phyloP scores from a whole-genome alignment of 2,888 invertebrate genomes.

The Polyommatus iphigenia region DNA sequence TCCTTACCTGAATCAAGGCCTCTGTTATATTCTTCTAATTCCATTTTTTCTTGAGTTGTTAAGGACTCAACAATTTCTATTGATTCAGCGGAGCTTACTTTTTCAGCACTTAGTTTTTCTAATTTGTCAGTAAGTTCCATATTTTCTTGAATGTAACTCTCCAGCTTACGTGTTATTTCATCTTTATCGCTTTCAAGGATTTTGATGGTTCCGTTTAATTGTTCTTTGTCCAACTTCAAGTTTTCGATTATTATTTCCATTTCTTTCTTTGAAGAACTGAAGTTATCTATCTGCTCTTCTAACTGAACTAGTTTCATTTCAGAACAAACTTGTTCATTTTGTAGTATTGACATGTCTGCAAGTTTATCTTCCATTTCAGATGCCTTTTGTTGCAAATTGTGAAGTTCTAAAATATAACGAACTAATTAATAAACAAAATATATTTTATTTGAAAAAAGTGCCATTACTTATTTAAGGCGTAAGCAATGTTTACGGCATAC shows the following conservation, averaged over 20 bases:
- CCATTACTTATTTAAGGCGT: not conserved
- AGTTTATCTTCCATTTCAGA: conserved; percentile 81
- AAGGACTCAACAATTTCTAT: conserved; percentile 87
- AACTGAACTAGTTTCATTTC: conserved; percentile 89
- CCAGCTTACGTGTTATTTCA: conserved; percentile 81
- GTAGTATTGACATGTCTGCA: conserved; percentile 81
- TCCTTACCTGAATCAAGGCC: conserved; percentile 54
- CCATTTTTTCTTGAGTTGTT: conserved; percentile 85
- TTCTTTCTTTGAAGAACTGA: conserved; percentile 74
- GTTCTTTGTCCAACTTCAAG: conserved; percentile 75
- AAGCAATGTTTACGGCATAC: not conserved
- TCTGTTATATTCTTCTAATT: conserved; percentile 84
- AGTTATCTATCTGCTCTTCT: conserved; percentile 86
- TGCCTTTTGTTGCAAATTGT: conserved; percentile 81
- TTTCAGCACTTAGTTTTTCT: conserved; percentile 85
- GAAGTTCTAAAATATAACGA: conserved; percentile 67
- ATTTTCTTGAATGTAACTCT: conserved; percentile 85
- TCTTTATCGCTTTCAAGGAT: conserved; percentile 81
- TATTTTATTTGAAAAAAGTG: not conserved
- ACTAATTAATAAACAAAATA: conserved; percentile 19
- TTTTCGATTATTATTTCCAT: conserved; percentile 73
- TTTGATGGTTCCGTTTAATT: conserved; percentile 78
- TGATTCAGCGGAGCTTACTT: conserved; percentile 87
- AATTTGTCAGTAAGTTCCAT: conserved; percentile 86
- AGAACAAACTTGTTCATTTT: conserved; percentile 86